These are phyloP conservation scores for Rhynchonycteris naso DNA, from an alignment of 2,797 vertebrate genomes.

Conservation along the genomic window DNA sequence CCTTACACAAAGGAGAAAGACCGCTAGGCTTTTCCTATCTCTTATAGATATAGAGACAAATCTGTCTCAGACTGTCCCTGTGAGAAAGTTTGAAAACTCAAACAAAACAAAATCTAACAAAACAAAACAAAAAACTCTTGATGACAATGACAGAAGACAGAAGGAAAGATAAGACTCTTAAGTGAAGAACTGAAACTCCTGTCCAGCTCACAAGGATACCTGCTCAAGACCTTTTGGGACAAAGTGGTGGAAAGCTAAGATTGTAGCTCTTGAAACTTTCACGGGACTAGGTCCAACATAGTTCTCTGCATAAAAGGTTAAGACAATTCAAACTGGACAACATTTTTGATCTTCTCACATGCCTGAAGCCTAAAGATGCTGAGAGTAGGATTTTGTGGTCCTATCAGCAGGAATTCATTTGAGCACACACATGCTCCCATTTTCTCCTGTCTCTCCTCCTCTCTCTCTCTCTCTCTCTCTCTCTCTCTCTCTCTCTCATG, in stretches of 20 bases:
- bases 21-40: neutral
- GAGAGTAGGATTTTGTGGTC: neutral
- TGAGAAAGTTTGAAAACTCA: neutral
- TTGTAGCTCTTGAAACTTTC: neutral
- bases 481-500: neutral
- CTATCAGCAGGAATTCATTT: constrained; percentile 40
- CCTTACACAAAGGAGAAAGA: neutral
- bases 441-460: neutral
- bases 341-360: constrained; percentile 38
- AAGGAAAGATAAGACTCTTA: neutral
- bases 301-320: neutral
- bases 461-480: neutral
- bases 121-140: constrained; percentile 7
- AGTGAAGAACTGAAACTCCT: neutral
- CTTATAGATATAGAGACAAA: neutral
- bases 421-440: neutral
- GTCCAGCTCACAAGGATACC: neutral
- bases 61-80: neutral
- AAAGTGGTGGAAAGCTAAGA: neutral
- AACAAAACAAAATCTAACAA: neutral
- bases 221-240: neutral
- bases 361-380: neutral
- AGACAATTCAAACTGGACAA: constrained; percentile 21
- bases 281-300: neutral
- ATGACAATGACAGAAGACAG: neutral